Evolutionary conservation across 2,888 invertebrate species (phyloP).

Genomic region (Drosophila affinis): DNA sequence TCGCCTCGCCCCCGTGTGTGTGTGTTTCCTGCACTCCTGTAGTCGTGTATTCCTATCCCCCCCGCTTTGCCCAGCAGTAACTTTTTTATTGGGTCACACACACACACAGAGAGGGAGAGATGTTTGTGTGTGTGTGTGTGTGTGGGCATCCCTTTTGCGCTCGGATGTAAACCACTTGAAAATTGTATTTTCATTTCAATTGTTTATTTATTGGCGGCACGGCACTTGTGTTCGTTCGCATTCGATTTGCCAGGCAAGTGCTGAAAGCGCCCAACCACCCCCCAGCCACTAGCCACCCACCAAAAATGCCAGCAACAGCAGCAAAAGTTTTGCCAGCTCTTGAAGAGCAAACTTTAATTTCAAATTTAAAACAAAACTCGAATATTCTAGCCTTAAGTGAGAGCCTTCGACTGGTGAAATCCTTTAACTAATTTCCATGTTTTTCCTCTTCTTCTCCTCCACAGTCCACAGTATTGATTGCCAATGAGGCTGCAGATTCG

Average conservation of each 20-base stretch:
- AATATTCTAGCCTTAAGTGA: too few species aligned
- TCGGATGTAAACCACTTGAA: constrained; percentile 75
- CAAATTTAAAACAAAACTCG: background rate
- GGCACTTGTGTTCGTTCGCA: constrained; percentile 78
- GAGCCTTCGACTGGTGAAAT: background rate
- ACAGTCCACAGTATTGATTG: constrained; percentile 83
- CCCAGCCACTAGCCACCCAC: background rate
- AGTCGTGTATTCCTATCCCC: constrained; percentile 9
- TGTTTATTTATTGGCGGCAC: constrained; percentile 79
- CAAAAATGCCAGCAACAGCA: constrained; percentile 27
- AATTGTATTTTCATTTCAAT: constrained; percentile 80
- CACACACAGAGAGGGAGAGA: background rate
- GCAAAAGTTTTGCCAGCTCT: constrained; percentile 3
- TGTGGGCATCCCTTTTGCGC: constrained; percentile 36
- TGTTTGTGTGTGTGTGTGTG: background rate
- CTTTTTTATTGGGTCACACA: constrained; percentile 68
- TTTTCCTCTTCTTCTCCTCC: constrained; percentile 12
- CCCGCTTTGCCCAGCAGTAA: constrained; percentile 5
- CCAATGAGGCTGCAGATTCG: constrained; percentile 85
- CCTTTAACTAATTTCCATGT: constrained; percentile 36
- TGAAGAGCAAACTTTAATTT: background rate
- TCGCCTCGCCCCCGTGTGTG: constrained; percentile 27
- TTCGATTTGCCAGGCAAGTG: constrained; percentile 76
- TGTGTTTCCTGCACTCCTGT: constrained; percentile 12
- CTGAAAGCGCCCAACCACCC: constrained; percentile 40